Conservation (phyloP, 2,888 invertebrate species). For the Drosophila leonis region DNA sequence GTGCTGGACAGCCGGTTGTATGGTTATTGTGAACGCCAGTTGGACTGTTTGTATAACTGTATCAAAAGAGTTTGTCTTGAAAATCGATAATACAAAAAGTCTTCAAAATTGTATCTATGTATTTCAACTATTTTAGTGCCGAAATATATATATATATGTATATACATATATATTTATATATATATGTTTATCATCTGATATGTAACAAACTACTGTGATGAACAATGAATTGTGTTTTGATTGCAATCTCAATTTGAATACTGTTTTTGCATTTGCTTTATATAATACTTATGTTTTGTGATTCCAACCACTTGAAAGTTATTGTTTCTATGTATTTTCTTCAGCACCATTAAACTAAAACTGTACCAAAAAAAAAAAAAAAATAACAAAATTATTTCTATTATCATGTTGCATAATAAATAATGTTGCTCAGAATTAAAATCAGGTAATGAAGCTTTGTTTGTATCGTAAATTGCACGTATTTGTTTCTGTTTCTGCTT, state of each 20-base stretch:
- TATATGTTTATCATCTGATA: constrained; percentile 52
- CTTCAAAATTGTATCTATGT: constrained; percentile 36
- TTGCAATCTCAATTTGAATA: constrained; percentile 55
- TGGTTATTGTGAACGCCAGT: constrained; percentile 37
- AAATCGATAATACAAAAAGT: constrained; percentile 38
- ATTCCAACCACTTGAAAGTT: constrained; percentile 39
- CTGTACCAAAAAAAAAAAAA: constrained; percentile 15
- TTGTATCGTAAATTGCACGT: constrained; percentile 61
- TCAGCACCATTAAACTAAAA: constrained; percentile 60
- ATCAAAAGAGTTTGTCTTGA: constrained; percentile 60
- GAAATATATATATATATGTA: constrained; percentile 19
- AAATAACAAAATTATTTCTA: constrained; percentile 72
- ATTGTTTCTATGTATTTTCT: constrained; percentile 58
- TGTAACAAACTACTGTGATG: constrained; percentile 74
- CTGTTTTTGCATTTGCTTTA: constrained; percentile 48
- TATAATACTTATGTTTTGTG: constrained; percentile 51
- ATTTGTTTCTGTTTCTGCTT: constrained; percentile 48
- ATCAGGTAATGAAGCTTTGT: constrained; percentile 81
- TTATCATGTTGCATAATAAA: constrained; percentile 56
- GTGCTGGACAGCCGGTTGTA: constrained; percentile 2
- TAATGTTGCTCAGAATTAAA: constrained; percentile 72
- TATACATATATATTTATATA: background rate
- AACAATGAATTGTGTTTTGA: constrained; percentile 45
- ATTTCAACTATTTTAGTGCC: constrained; percentile 34
- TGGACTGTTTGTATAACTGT: constrained; percentile 70